Conservation (phyloP, 2,888 invertebrate genomes). For the Drosophila lacicola region DNA sequence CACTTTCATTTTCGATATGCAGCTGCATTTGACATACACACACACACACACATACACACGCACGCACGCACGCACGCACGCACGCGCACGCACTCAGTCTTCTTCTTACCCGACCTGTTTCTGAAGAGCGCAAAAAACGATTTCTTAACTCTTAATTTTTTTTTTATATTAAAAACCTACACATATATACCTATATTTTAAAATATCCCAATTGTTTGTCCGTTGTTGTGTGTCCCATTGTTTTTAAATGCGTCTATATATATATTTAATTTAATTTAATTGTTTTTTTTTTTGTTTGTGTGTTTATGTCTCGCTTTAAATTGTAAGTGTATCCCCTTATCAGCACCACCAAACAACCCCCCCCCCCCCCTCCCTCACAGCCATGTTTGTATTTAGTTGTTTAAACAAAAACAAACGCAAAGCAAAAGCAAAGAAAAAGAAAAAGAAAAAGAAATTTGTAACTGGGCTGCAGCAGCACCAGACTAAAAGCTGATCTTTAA, state of each 20-base stretch:
- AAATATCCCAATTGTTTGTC: neutral
- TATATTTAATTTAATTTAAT: constrained; percentile 1
- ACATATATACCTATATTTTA: neutral
- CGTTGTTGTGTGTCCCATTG: constrained; percentile 24
- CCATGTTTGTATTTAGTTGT: constrained; percentile 46
- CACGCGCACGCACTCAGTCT: neutral
- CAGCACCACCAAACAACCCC: neutral
- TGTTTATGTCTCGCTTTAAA: constrained; percentile 15
- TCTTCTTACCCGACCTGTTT: constrained; percentile 22
- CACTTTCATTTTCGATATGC: constrained; percentile 9
- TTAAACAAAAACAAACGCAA: constrained; percentile 5
- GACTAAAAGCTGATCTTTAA: constrained; percentile 16
- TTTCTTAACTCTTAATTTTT: neutral
- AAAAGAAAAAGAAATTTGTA: constrained; percentile 12
- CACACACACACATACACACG: neutral
- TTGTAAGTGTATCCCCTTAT: constrained; percentile 5
- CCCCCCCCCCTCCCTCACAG: constrained; percentile 4
- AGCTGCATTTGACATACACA: constrained; percentile 10
- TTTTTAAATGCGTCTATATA: constrained; percentile 1
- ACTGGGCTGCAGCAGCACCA: constrained; percentile 19
- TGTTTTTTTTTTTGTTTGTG: constrained; percentile 1
- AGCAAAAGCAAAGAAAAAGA: neutral
- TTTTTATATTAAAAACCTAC: neutral
- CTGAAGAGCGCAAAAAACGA: constrained; percentile 9
- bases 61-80: neutral